phyloP scores from a whole-genome alignment of 2,113 vertebrate genomes.

The Macheiramphus alcinus region DNA sequence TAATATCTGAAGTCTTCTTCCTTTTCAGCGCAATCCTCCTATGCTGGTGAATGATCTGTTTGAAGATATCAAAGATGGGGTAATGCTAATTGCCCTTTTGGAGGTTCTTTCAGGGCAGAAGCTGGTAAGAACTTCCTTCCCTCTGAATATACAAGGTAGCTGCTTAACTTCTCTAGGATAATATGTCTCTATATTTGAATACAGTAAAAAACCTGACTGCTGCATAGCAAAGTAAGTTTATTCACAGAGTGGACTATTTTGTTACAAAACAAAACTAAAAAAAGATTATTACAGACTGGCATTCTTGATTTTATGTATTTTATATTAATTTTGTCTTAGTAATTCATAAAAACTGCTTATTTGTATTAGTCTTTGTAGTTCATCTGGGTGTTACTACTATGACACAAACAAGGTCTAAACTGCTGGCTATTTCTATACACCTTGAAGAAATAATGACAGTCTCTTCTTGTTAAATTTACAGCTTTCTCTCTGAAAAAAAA shows the following conservation, averaged over 20 bases:
- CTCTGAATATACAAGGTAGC: neutral
- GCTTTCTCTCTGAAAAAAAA: neutral
- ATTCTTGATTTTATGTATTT: neutral
- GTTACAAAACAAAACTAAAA: neutral
- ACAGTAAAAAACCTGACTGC: neutral
- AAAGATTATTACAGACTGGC: neutral
- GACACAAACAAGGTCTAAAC: neutral
- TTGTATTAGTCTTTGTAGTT: neutral
- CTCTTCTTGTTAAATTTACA: neutral
- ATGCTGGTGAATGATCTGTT: slow-evolving; percentile 88
- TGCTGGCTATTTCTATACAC: neutral
- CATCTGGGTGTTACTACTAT: neutral
- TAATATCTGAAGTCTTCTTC: neutral
- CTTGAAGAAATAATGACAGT: neutral
- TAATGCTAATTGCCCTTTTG: slow-evolving; percentile 87
- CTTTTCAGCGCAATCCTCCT: slow-evolving; percentile 86
- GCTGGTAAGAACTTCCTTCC: slow-evolving; percentile 77
- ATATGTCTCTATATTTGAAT: neutral
- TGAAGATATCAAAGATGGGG: slow-evolving; percentile 94
- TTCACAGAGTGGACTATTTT: neutral
- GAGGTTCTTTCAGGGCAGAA: slow-evolving; percentile 92
- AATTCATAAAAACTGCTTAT: neutral
- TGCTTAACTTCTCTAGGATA: neutral
- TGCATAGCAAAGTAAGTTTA: neutral
- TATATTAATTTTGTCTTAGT: neutral